Evolutionary conservation across 2,888 invertebrate species (phyloP).

Genomic region (Liopterus haemorrhoidalis): DNA sequence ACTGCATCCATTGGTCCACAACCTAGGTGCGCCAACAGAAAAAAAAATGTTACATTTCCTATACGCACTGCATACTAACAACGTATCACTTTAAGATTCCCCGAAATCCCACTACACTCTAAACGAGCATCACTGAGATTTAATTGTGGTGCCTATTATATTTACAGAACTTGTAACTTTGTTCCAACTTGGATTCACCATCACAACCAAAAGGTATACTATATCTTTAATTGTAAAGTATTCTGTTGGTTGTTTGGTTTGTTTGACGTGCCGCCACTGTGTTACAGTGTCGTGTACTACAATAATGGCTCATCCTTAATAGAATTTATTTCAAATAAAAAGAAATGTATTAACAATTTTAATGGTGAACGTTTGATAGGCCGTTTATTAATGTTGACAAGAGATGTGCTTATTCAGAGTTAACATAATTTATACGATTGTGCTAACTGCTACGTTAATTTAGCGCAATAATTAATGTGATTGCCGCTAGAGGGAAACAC

Average conservation of each 20-base stretch:
- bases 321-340: slow-evolving; percentile 20
- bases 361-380: slow-evolving; percentile 24
- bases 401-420: no score
- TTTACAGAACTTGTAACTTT: slow-evolving; percentile 37
- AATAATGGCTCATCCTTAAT: slow-evolving; percentile 22
- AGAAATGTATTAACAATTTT: slow-evolving; percentile 26
- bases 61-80: slow-evolving; percentile 16
- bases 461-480: slow-evolving; percentile 20
- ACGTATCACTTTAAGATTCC: slow-evolving; percentile 36
- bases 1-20: slow-evolving; percentile 41
- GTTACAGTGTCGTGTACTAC: slow-evolving; percentile 7
- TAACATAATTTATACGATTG: no score
- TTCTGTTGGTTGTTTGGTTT: background rate
- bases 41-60: slow-evolving; percentile 25
- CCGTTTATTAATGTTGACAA: slow-evolving; percentile 18
- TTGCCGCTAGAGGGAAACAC: no score
- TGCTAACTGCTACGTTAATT: slow-evolving; percentile 19
- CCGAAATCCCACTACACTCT: slow-evolving; percentile 19
- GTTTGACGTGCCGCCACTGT: slow-evolving; percentile 12
- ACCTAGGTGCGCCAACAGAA: slow-evolving; percentile 29
- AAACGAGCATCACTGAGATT: slow-evolving; percentile 17
- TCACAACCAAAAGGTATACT: slow-evolving; percentile 23
- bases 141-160: slow-evolving; percentile 37
- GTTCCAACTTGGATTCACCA: slow-evolving; percentile 27
- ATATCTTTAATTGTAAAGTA: background rate